Percentiles rank a stretch among this genome's conserved stretches.
Conservation (phyloP, 1,140 invertebrate species). For the Sipha flava region DNA sequence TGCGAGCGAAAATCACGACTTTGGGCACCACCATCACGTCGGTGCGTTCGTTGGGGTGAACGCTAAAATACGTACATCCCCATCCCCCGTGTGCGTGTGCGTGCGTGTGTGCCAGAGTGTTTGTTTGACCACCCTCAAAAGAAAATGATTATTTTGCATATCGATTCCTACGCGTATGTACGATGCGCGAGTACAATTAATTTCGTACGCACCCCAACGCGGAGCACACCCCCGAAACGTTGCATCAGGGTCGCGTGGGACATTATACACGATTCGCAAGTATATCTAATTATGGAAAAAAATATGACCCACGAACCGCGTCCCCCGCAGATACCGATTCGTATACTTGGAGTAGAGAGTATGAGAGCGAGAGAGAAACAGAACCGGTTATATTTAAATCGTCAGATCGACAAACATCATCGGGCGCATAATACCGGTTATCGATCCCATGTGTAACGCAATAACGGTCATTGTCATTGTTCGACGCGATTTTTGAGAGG, state of each 20-base stretch:
- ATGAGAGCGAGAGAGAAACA: no score
- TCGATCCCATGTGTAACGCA: neutral
- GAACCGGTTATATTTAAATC: slow-evolving; percentile 3
- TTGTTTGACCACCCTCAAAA: slow-evolving; percentile 20
- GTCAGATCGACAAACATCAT: neutral
- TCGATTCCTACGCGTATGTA: neutral
- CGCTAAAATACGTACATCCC: neutral
- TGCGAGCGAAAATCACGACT: neutral
- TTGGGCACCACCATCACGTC: neutral
- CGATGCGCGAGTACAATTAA: neutral
- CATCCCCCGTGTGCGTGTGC: neutral
- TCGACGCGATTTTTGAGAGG: no score
- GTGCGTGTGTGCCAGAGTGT: neutral
- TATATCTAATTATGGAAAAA: no score
- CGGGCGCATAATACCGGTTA: neutral
- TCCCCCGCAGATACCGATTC: no score
- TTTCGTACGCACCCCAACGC: neutral
- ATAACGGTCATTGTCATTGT: neutral
- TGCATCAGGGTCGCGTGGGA: neutral
- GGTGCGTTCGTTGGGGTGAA: neutral
- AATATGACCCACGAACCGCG: no score
- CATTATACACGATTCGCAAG: neutral
- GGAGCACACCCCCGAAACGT: neutral
- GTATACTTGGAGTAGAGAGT: no score
- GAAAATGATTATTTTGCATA: slow-evolving; percentile 26